A percentile compares a stretch with the other conserved stretches of the same genome.
Conservation (phyloP, 2,888 invertebrate genomes). For the Pseudococcus jackbeardsleyi region DNA sequence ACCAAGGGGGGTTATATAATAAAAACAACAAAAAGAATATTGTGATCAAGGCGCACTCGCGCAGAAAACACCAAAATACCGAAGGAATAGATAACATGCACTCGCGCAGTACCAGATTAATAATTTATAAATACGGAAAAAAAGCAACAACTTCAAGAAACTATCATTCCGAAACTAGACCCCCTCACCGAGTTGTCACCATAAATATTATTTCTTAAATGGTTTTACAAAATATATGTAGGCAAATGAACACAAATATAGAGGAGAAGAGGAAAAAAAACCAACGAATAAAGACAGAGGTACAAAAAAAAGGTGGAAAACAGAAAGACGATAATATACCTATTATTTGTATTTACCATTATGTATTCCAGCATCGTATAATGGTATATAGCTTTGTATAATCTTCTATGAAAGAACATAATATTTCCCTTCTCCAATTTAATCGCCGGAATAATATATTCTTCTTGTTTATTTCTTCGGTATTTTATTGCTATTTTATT, state of each 20-base stretch:
- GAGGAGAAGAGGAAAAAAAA: not conserved
- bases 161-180: conserved; percentile 59
- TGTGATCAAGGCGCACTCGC: conserved; percentile 10
- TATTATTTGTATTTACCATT: conserved; percentile 64
- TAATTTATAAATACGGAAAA: conserved; percentile 56
- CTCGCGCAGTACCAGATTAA: conserved; percentile 43
- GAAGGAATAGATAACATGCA: not conserved
- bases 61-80: conserved; percentile 46
- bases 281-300: conserved; percentile 42
- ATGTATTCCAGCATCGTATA: conserved; percentile 62
- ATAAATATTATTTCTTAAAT: conserved; percentile 63
- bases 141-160: conserved; percentile 47
- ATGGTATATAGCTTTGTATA: conserved; percentile 44
- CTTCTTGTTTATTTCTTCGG: conserved; percentile 41
- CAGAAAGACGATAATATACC: conserved; percentile 64
- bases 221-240: conserved; percentile 61
- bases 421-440: conserved; percentile 59
- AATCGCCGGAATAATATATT: conserved; percentile 62
- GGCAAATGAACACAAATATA: conserved; percentile 53
- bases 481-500: conserved; percentile 64
- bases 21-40: conserved; percentile 55
- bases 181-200: conserved; percentile 63
- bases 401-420: conserved; percentile 62
- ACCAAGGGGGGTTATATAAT: conserved; percentile 6
- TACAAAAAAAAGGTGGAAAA: conserved; percentile 58